Evolutionary conservation across 2,888 invertebrate genomes (phyloP).

Genomic region (Hoplodrina blanda): DNA sequence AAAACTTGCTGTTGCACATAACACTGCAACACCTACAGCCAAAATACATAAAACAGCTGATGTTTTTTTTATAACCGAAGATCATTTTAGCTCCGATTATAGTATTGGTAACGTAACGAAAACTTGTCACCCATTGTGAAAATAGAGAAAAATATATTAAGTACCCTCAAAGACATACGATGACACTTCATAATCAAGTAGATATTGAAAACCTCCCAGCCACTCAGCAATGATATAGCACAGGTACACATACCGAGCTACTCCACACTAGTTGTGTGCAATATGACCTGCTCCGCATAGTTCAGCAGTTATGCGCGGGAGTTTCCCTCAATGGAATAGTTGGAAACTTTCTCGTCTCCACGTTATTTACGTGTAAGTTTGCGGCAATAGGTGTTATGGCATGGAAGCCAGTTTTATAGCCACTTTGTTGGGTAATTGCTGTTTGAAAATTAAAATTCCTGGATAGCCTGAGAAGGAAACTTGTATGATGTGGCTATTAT

Average conservation of each 20-base stretch:
- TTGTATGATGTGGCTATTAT: not conserved
- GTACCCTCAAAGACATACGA: not conserved
- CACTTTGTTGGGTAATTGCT: conserved; percentile 39
- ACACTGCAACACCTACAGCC: no score
- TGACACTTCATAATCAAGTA: not conserved
- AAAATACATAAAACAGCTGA: no score
- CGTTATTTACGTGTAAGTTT: conserved; percentile 48
- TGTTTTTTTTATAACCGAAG: no score
- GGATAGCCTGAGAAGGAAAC: not conserved
- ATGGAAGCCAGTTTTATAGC: conserved; percentile 38
- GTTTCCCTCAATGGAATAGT: conserved; percentile 54
- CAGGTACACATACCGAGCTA: not conserved
- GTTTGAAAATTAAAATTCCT: conserved; percentile 35
- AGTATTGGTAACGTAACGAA: no score
- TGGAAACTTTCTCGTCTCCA: conserved; percentile 33
- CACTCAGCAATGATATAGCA: not conserved
- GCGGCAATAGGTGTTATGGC: conserved; percentile 34
- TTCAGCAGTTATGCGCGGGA: conserved; percentile 51
- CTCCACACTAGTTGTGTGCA: conserved; percentile 16
- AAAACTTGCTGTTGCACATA: no score
- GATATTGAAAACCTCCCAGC: not conserved
- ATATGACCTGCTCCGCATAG: conserved; percentile 49
- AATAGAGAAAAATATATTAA: no score
- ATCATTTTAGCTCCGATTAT: no score
- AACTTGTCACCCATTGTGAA: no score